A percentile compares a stretch with the other conserved stretches of the same genome.
phyloP scores from a whole-genome alignment of 2,113 vertebrate species.

The Caranx melampygus region DNA sequence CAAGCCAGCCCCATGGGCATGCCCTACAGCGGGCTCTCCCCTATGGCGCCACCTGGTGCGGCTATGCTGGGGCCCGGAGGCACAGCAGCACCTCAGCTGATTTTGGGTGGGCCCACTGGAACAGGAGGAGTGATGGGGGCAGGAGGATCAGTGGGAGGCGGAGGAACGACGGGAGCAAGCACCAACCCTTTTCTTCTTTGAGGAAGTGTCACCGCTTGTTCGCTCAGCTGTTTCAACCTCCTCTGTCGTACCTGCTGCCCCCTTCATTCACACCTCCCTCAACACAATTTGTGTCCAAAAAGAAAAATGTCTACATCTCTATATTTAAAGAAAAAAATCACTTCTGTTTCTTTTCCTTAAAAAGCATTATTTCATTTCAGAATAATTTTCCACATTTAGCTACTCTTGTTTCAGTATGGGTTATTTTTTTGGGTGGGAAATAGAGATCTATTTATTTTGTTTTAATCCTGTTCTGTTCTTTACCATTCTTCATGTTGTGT shows the following conservation, averaged over 20 bases:
- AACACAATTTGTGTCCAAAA: slow-evolving; percentile 78
- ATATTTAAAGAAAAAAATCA: slow-evolving; percentile 81
- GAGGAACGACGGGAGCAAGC: slow-evolving; percentile 81
- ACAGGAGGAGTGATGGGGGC: slow-evolving; percentile 80
- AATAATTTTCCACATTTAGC: slow-evolving; percentile 60
- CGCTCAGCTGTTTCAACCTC: slow-evolving; percentile 58
- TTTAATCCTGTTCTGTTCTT: slow-evolving; percentile 64
- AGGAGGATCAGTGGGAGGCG: slow-evolving; percentile 80
- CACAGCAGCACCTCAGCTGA: slow-evolving; percentile 83
- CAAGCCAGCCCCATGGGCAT: slow-evolving; percentile 87
- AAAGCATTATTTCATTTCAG: slow-evolving; percentile 76
- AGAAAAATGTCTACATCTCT: slow-evolving; percentile 80
- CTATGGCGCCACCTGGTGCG: slow-evolving; percentile 79
- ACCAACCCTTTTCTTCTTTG: slow-evolving; percentile 88
- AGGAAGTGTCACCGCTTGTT: slow-evolving; percentile 72
- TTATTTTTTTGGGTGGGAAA: slow-evolving; percentile 67
- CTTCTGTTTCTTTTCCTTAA: slow-evolving; percentile 63
- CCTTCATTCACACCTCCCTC: slow-evolving; percentile 49
- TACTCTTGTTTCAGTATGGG: slow-evolving; percentile 73
- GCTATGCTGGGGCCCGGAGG: slow-evolving; percentile 77
- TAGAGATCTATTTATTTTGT: slow-evolving; percentile 82
- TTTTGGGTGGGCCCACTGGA: slow-evolving; percentile 85
- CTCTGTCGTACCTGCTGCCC: slow-evolving; percentile 71
- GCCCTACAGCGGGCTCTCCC: slow-evolving; percentile 84
- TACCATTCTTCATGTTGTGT: slow-evolving; percentile 56